Conservation (phyloP, 2,888 invertebrate species). For the Drosophila multiciliata region DNA sequence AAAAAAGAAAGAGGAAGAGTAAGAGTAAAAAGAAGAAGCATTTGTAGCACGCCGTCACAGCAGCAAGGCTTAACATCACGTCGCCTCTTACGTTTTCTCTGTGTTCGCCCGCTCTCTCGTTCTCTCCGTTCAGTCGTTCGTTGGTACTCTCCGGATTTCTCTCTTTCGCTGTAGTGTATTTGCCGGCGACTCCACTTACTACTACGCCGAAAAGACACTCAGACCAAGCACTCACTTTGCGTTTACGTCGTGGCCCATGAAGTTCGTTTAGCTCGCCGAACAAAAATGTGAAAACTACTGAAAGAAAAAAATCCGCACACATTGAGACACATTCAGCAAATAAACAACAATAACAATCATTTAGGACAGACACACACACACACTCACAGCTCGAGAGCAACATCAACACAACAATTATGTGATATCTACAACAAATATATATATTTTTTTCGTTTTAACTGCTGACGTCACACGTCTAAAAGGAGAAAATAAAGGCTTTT, state of each 20-base stretch:
- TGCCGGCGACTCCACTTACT: slow-evolving; percentile 70
- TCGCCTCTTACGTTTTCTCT: slow-evolving; percentile 56
- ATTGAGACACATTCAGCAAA: slow-evolving; percentile 35
- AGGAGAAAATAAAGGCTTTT: slow-evolving; percentile 40
- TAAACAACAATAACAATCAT: slow-evolving; percentile 41
- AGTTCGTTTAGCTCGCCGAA: slow-evolving; percentile 65
- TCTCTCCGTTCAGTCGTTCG: slow-evolving; percentile 1
- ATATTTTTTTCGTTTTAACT: slow-evolving; percentile 44
- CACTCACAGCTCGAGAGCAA: slow-evolving; percentile 14
- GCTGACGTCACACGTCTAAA: slow-evolving; percentile 70
- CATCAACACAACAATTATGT: slow-evolving; percentile 71
- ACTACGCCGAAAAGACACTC: slow-evolving; percentile 53
- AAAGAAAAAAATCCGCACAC: slow-evolving; percentile 48
- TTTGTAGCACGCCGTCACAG: slow-evolving; percentile 30
- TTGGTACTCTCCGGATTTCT: slow-evolving; percentile 39
- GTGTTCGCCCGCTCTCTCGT: slow-evolving; percentile 13
- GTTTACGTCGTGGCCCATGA: slow-evolving; percentile 73
- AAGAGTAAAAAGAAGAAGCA: neutral
- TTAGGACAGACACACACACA: slow-evolving; percentile 24
- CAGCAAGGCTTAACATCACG: slow-evolving; percentile 33
- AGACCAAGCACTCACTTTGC: slow-evolving; percentile 63
- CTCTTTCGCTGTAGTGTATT: slow-evolving; percentile 51
- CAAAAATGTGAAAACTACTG: slow-evolving; percentile 54
- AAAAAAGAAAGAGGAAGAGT: neutral
- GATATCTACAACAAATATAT: slow-evolving; percentile 68